Evolutionary conservation across 2,888 invertebrate genomes (phyloP).

Genomic region (Pseudoips prasinana): DNA sequence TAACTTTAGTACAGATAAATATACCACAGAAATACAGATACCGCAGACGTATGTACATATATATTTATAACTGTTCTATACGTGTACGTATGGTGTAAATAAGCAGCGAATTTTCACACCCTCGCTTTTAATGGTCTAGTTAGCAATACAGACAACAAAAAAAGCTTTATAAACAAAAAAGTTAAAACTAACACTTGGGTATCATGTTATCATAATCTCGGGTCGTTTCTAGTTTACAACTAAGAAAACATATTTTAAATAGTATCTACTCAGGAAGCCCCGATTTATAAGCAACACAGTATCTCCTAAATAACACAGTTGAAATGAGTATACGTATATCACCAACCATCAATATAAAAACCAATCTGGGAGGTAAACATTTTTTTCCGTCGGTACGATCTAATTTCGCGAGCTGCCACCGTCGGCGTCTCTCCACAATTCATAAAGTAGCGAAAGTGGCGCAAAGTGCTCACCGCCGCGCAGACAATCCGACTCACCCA

Average conservation of each 20-base stretch:
- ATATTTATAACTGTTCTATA: slow-evolving; percentile 31
- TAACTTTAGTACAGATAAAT: not conserved
- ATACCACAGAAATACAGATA: slow-evolving; percentile 2
- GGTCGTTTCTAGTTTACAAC: too few relatives aligned
- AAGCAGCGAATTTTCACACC: slow-evolving; percentile 76
- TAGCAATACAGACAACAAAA: slow-evolving; percentile 55
- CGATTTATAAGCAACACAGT: too few relatives aligned
- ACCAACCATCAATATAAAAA: slow-evolving; percentile 25
- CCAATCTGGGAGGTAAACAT: slow-evolving; percentile 25
- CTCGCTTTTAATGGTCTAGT: slow-evolving; percentile 69
- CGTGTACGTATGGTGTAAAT: slow-evolving; percentile 54
- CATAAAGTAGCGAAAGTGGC: slow-evolving; percentile 74
- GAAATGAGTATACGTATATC: slow-evolving; percentile 6
- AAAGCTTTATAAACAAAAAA: slow-evolving; percentile 11
- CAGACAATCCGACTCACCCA: slow-evolving; percentile 64
- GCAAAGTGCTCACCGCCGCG: slow-evolving; percentile 62
- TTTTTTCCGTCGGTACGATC: slow-evolving; percentile 52
- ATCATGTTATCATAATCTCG: too few relatives aligned
- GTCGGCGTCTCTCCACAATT: slow-evolving; percentile 56
- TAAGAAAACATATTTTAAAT: too few relatives aligned
- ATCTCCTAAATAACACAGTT: too few relatives aligned
- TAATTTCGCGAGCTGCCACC: slow-evolving; percentile 61
- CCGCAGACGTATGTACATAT: slow-evolving; percentile 14
- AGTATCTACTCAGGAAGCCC: too few relatives aligned
- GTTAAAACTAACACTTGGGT: too few relatives aligned